phyloP scores from a whole-genome alignment of 2,888 invertebrate species.

The Nemurella pictetii region DNA sequence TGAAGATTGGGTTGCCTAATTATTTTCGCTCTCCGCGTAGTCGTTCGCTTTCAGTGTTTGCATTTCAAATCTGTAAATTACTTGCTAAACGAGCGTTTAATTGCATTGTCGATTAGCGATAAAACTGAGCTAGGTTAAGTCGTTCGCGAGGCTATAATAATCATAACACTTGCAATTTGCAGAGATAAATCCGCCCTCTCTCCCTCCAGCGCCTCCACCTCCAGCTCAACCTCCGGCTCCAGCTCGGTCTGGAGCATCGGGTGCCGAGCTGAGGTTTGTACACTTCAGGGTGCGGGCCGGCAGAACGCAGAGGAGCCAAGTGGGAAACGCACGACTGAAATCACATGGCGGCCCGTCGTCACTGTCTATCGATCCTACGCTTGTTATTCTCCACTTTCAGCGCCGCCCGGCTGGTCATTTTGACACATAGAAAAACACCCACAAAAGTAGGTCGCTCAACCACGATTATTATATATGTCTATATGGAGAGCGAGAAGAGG shows the following conservation, averaged over 20 bases:
- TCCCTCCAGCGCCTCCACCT: neutral
- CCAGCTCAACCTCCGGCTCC: neutral
- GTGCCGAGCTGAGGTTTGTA: neutral
- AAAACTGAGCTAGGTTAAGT: conserved; percentile 1
- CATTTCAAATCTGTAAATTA: neutral
- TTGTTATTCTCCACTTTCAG: conserved; percentile 12
- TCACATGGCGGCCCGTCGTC: neutral
- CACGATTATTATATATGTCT: neutral
- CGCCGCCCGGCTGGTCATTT: neutral
- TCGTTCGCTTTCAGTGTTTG: neutral
- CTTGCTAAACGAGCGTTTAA: neutral
- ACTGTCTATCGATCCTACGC: conserved; percentile 3
- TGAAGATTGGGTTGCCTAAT: neutral
- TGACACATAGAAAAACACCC: neutral
- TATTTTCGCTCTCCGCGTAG: neutral
- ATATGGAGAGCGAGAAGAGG: neutral
- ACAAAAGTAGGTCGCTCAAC: neutral
- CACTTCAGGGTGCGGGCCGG: neutral
- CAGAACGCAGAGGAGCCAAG: neutral
- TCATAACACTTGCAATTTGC: conserved; percentile 5
- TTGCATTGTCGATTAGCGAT: neutral
- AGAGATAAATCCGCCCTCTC: neutral
- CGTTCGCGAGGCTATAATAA: conserved; percentile 1
- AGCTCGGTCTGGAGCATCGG: neutral
- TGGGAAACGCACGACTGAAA: conserved; percentile 2